phyloP scores from a whole-genome alignment of 2,797 vertebrate species.

The Semotilus atromaculatus region DNA sequence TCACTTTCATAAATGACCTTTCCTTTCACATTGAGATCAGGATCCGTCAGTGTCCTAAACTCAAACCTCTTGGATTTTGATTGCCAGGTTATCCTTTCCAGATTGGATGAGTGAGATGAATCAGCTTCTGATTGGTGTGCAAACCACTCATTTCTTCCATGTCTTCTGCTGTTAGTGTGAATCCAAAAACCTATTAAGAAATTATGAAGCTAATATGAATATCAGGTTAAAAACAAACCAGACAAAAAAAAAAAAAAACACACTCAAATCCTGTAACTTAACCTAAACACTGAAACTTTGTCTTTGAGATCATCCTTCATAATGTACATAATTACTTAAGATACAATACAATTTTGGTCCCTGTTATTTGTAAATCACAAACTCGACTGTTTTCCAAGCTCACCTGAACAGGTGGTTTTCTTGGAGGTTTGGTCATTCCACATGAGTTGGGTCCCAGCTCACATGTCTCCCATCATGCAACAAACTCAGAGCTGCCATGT shows the following conservation, averaged over 20 bases:
- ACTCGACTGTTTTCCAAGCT: conserved; percentile 1
- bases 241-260: too few species aligned
- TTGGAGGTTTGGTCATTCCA: conserved; percentile 61
- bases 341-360: not conserved
- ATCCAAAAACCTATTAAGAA: conserved; percentile 60
- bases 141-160: conserved; percentile 50
- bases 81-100: conserved; percentile 59
- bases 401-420: conserved; percentile 32
- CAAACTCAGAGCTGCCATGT: conserved; percentile 72
- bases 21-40: not conserved
- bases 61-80: not conserved
- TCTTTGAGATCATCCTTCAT: conserved; percentile 45
- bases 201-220: not conserved
- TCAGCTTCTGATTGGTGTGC: conserved; percentile 57
- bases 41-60: not conserved
- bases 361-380: not conserved
- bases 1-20: not conserved
- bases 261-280: not conserved
- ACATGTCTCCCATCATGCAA: conserved; percentile 81
- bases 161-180: conserved; percentile 56
- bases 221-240: not conserved
- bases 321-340: not conserved
- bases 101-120: conserved; percentile 61
- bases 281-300: not conserved
- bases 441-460: conserved; percentile 77